Base-by-base conservation (phyloP, 2,797 vertebrate species). In the Schizothorax lantsangensis region DNA sequence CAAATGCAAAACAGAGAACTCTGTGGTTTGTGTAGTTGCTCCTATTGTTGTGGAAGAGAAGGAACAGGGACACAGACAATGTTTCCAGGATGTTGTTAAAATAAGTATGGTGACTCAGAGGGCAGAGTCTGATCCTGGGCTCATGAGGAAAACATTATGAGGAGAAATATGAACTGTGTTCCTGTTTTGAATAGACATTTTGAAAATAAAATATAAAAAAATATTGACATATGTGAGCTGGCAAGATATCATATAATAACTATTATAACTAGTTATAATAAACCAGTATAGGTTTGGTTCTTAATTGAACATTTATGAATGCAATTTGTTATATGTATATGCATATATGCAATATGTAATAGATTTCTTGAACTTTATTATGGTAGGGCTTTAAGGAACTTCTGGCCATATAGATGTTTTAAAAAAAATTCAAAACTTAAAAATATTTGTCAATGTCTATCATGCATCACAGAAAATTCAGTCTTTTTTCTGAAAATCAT, bases 1-100 rank as follows among this genome's bases (percentile, higher is more conserved):
- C n/a, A 45, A 80, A 84, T 88, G 80, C 86, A 88, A 87, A 88
- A 66, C 10, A 12, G 23, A 43, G 21, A 59, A 38, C 33, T 45
- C 17, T 62, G 62, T 66, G 4, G 40, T 90, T 83, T 80, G 82
- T 54, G 78, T 72, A 84, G 40, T 1, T 43, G 12, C 47, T 43
- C 75, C 74, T 62, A 26, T 69, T 73, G 59, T 43, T 79, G 83
- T 81, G 66, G 30, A 79, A 74, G 47, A 45, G 59, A 79, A 82
- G 30, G 38, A 23, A 26, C 43, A 33, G 36, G 21, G 54, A 79
- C 74, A 45, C 19, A 75, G 7, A 59, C 17, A 38, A 23, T 69
- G 10, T 45, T 40, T 69, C 59, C 23, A 47, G 52, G 17, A 77
- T 49, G 38, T 73, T 74, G 59, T 54, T 54, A 38, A 30, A 84